Percentiles rank a stretch among this genome's conserved stretches.
Evolutionary conservation across 1,140 invertebrate genomes (phyloP).

Genomic region (Drosophila repleta): DNA sequence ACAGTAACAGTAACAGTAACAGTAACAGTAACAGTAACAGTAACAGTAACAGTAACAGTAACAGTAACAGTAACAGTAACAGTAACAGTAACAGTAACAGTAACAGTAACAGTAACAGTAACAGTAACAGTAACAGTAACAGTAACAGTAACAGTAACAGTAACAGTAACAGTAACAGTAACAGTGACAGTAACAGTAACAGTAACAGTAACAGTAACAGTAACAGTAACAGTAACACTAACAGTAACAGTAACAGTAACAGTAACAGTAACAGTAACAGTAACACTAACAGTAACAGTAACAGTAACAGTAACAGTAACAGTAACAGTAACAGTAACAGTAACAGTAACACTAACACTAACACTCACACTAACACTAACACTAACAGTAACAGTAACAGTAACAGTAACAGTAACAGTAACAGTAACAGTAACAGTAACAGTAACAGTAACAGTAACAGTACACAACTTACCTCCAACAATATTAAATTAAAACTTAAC

Average conservation of each 20-base stretch:
- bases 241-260: background rate
- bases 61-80: too few species aligned
- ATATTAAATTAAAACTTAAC: background rate
- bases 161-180: too few species aligned
- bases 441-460: constrained; percentile 4
- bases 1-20: too few species aligned
- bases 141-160: too few species aligned
- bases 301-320: background rate
- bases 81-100: too few species aligned
- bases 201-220: too few species aligned
- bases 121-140: too few species aligned
- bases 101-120: too few species aligned
- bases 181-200: too few species aligned
- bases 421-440: background rate
- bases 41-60: too few species aligned
- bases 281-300: background rate
- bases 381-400: constrained; percentile 5
- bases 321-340: constrained; percentile 7
- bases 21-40: too few species aligned
- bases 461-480: background rate
- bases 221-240: background rate
- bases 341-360: background rate
- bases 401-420: constrained; percentile 2
- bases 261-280: background rate
- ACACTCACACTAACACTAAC: background rate